phyloP scores from a whole-genome alignment of 2,888 invertebrate genomes.

The Phrixothrix hirtus region DNA sequence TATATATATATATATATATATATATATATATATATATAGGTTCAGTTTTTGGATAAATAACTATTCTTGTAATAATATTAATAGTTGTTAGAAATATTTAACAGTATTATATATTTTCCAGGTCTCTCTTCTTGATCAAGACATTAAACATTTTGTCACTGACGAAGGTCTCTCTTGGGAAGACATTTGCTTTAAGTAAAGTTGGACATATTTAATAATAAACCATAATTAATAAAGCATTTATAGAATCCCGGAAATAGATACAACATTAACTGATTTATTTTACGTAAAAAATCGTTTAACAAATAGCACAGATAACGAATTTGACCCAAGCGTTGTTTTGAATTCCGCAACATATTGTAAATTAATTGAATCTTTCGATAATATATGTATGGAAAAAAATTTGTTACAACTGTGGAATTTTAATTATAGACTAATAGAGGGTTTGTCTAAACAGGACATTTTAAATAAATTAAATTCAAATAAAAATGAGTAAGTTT shows the following conservation, averaged over 20 bases:
- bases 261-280: slow-evolving; percentile 24
- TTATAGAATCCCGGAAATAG: slow-evolving; percentile 36
- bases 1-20: neutral
- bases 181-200: slow-evolving; percentile 61
- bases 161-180: slow-evolving; percentile 49
- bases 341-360: slow-evolving; percentile 66
- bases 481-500: slow-evolving; percentile 56
- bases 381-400: slow-evolving; percentile 64
- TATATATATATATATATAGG: neutral
- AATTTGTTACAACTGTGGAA: slow-evolving; percentile 75
- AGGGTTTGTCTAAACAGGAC: slow-evolving; percentile 62
- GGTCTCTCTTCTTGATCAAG: slow-evolving; percentile 38
- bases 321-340: slow-evolving; percentile 61
- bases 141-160: slow-evolving; percentile 40
- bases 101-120: no score
- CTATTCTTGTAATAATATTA: no score
- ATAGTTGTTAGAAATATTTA: no score
- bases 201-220: neutral
- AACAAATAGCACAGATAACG: slow-evolving; percentile 7
- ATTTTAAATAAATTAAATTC: slow-evolving; percentile 66
- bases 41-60: no score
- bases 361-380: slow-evolving; percentile 64
- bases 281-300: slow-evolving; percentile 9
- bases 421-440: slow-evolving; percentile 61
- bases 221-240: neutral